Base-by-base conservation (phyloP, 2,113 vertebrate species). In the Thryonomys swinderianus region DNA sequence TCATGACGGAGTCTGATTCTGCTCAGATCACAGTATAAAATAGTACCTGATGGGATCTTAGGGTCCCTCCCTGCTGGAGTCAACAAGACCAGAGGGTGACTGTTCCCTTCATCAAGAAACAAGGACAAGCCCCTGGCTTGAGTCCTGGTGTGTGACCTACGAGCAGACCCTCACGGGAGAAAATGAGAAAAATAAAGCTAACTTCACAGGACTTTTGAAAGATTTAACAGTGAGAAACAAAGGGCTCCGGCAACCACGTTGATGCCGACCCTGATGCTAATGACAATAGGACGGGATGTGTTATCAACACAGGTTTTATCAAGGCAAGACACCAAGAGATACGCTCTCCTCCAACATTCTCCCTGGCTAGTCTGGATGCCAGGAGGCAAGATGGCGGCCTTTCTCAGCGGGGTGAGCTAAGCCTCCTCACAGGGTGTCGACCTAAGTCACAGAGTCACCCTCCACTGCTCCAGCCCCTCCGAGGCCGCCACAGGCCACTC, bases 401-500 rank as follows among this genome's bases (percentile, higher is more conserved):
- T 53, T 40, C 11, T 51, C 42, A 27, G 42, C 18, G 17, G 18
- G 42, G 34, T 16, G 12, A 7, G 18, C 85, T 40, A 37, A 2
- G 16, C 40, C 66, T 34, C 67, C 40, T 16, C 13, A 71, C 21
- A 32, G 1, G 79, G 20, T 55, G 20, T 7, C 4, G n/a, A 45
- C 27, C 59, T 3, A 12, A 42, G 45, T 45, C 66, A 53, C 40
- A 45, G 71, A 73, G 23, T 11, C 6, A 0, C 30, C 14, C 9
- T 37, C 42, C 55, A 37, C 59, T 21, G 18, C 45, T 34, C 11
- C 34, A 69, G 21, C 53, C 9, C 9, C 27, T 5, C 20, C 48
- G 57, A 42, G 1, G 0, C 1, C 13, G 1, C 23, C 16, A n/a
- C 40, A 4, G 0, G 23, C 13, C 32, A 27, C 25, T 25, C 16